These are phyloP conservation scores for Palloptera scutellata DNA, from an alignment of 2,888 invertebrate species.

Conservation along the genomic window DNA sequence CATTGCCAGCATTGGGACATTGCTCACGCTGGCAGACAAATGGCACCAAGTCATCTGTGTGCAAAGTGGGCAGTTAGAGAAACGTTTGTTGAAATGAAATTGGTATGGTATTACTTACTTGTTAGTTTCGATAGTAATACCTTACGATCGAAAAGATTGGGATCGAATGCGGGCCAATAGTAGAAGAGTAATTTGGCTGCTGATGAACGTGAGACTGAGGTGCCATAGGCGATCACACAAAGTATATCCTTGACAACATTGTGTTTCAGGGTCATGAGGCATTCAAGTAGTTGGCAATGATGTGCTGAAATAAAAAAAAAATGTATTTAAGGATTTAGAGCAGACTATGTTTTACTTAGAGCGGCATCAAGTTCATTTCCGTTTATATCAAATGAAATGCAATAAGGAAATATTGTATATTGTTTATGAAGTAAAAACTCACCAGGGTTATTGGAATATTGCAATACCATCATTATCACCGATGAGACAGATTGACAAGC, in stretches of 20 bases:
- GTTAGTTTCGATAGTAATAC: conserved; percentile 87
- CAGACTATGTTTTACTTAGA: background rate
- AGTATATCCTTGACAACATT: conserved; percentile 92
- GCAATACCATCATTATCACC: conserved; percentile 97
- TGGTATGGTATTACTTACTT: conserved; percentile 67
- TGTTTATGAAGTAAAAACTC: conserved; percentile 40
- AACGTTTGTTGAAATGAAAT: background rate
- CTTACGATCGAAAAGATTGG: conserved; percentile 89
- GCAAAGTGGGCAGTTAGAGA: background rate
- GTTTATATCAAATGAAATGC: background rate
- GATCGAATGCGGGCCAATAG: conserved; percentile 98
- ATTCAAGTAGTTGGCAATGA: conserved; percentile 95
- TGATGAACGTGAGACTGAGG: conserved; percentile 89
- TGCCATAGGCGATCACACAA: conserved; percentile 96
- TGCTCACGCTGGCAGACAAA: conserved; percentile 90
- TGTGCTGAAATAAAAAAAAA: conserved; percentile 71
- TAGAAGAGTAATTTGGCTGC: conserved; percentile 97
- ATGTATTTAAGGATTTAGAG: background rate
- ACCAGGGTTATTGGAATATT: conserved; percentile 94
- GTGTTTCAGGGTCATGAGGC: conserved; percentile 92
- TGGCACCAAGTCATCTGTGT: conserved; percentile 75
- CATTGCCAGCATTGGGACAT: conserved; percentile 86
- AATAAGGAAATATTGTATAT: background rate
- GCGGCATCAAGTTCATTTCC: background rate
- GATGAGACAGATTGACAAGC: conserved; percentile 89